A percentile compares a stretch with the other conserved stretches of the same genome.
These are phyloP conservation scores for Centruroides vittatus DNA, from an alignment of 1,140 invertebrate species.

Conservation along the genomic window DNA sequence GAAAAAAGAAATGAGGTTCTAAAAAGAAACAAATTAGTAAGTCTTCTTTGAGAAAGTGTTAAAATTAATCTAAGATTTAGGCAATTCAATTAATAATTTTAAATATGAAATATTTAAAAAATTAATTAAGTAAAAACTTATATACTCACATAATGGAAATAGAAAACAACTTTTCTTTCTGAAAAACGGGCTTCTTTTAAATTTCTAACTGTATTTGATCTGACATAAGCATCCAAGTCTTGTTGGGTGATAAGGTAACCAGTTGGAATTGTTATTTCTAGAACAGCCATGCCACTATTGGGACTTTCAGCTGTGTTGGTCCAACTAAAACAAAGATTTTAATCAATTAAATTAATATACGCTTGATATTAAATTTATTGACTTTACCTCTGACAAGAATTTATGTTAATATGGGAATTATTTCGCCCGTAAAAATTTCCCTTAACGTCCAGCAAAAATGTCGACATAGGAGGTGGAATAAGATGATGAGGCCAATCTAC, in stretches of 20 bases:
- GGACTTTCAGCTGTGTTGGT: slow-evolving; percentile 55
- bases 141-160: slow-evolving; percentile 75
- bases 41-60: too few species aligned
- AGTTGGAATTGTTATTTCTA: slow-evolving; percentile 82
- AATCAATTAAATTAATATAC: neutral
- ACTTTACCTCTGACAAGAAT: slow-evolving; percentile 58
- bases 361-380: neutral
- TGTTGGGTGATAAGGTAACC: slow-evolving; percentile 89
- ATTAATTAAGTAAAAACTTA: too few species aligned
- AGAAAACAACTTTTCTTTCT: slow-evolving; percentile 74
- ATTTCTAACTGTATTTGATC: slow-evolving; percentile 50
- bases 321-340: slow-evolving; percentile 44
- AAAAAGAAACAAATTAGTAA: too few species aligned
- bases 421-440: slow-evolving; percentile 74
- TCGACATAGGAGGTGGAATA: slow-evolving; percentile 59
- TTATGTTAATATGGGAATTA: slow-evolving; percentile 76
- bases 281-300: slow-evolving; percentile 76
- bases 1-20: too few species aligned
- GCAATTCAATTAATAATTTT: too few species aligned
- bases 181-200: slow-evolving; percentile 69
- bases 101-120: too few species aligned
- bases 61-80: too few species aligned
- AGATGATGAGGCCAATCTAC: slow-evolving; percentile 76
- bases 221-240: slow-evolving; percentile 66
- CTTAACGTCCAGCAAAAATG: slow-evolving; percentile 55